Evolutionary conservation across 2,888 invertebrate species (phyloP), one percentile per base, ranked within the genome.

Genomic region (Bombylius major): DNA sequence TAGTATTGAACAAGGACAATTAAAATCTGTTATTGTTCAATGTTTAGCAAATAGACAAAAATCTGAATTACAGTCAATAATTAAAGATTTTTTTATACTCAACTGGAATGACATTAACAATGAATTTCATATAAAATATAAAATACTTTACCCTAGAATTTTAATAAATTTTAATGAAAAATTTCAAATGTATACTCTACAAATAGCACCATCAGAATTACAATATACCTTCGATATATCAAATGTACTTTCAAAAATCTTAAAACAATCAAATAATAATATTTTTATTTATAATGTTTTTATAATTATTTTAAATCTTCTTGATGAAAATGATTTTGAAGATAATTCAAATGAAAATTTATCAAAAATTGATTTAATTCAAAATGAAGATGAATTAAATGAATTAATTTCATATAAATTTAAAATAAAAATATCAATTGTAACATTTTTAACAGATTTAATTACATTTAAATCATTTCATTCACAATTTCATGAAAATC

Each of bases 261-360:
- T 73, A 0, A 65, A 67, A 52, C 33, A 54, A 5, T 63, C 62
- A 31, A 64, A 64, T 33, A 66, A 66, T 56, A 68, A 69, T 54
- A 59, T 67, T 5, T 64, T 74, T 4, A 67, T 65, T 5, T 70
- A 70, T 51, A 65, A 69, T 48, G 59, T 68, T 0, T 74, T 74
- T 50, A 60, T 72, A 49, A 62, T 64, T 4, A 57, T 72, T 6
- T 58, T 73, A 11, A 50, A 34, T 33, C 42, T 59, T 5, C 23
- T 60, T 11, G 54, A 57, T 8, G 55, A 59, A 42, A 4, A 56
- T 58, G 23, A 23, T 23, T 4, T 55, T 65, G n/a, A 61, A 67
- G 58, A 53, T 55, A 3, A 53, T 51, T 45, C 44, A 1, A 49
- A 47, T 11, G 14, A 60, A 6, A 47, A 50, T 32, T 14, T 53